Evolutionary conservation across 1,140 invertebrate genomes (phyloP).

Genomic region (Tribolium castaneum): DNA sequence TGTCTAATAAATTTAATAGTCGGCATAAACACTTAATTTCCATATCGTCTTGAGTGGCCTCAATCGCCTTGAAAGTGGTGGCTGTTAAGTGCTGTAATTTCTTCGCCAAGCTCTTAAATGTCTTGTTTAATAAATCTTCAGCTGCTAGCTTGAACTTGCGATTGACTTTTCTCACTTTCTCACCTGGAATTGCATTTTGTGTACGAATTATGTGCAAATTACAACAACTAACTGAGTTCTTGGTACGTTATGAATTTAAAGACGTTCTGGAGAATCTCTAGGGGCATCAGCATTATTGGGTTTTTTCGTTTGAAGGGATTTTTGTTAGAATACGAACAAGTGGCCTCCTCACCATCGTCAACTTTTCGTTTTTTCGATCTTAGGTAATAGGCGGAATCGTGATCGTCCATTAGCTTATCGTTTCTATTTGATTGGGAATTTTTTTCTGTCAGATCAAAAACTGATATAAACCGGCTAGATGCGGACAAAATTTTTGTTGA

Average conservation of each 20-base stretch:
- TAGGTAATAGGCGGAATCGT: background rate
- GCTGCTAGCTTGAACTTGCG: constrained; percentile 53
- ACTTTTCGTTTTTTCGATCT: constrained; percentile 28
- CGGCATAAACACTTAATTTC: constrained; percentile 55
- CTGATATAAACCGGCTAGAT: background rate
- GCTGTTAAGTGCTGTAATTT: constrained; percentile 45
- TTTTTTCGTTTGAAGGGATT: constrained; percentile 50
- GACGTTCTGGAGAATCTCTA: constrained; percentile 53
- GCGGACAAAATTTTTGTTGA: background rate
- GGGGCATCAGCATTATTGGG: constrained; percentile 54
- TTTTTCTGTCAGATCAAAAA: constrained; percentile 1
- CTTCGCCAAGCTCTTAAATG: constrained; percentile 52
- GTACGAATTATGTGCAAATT: background rate
- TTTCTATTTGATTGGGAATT: background rate
- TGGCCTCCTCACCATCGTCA: constrained; percentile 1
- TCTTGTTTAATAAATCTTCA: constrained; percentile 53
- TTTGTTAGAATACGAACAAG: background rate
- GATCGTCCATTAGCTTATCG: constrained; percentile 10
- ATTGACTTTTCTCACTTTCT: constrained; percentile 55
- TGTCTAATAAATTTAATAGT: constrained; percentile 54
- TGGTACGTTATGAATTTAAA: constrained; percentile 55
- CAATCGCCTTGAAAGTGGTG: constrained; percentile 47
- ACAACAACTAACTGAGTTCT: constrained; percentile 51
- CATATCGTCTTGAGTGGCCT: constrained; percentile 55
- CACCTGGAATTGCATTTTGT: constrained; percentile 44